Conservation (phyloP, 2,888 invertebrate genomes). For the Apodemia zela region DNA sequence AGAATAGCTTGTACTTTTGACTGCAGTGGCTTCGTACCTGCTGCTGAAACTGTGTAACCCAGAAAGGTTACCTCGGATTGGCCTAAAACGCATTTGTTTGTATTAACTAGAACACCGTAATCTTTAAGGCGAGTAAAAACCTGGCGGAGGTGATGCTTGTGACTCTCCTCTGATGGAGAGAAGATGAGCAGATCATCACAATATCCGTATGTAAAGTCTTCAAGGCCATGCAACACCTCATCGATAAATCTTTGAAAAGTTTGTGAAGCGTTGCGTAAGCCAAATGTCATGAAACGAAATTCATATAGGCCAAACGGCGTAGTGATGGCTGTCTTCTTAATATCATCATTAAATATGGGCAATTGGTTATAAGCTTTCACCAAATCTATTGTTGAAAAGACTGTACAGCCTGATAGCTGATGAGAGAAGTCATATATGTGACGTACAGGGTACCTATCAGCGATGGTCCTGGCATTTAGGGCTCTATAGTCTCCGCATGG, state of each 20-base stretch:
- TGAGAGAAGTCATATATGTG: constrained; percentile 26
- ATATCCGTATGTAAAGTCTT: background rate
- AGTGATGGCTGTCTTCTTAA: constrained; percentile 41
- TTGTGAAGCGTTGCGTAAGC: constrained; percentile 49
- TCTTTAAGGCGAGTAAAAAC: background rate
- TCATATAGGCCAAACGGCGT: constrained; percentile 42
- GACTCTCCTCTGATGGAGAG: background rate
- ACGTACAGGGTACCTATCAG: constrained; percentile 24
- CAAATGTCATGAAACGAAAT: constrained; percentile 41
- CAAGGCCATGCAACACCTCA: constrained; percentile 22
- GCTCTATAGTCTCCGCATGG: constrained; percentile 21
- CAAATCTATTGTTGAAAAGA: constrained; percentile 18
- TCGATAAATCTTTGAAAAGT: constrained; percentile 48
- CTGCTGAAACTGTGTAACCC: constrained; percentile 10
- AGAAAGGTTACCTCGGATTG: constrained; percentile 9
- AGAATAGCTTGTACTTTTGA: background rate
- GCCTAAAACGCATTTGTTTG: constrained; percentile 8
- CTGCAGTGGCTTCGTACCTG: background rate
- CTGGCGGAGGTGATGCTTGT: background rate
- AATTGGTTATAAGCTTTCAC: constrained; percentile 45
- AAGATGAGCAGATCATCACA: constrained; percentile 8
- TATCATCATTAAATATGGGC: constrained; percentile 33
- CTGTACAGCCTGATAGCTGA: constrained; percentile 20
- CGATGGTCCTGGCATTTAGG: constrained; percentile 21
- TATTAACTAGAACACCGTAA: constrained; percentile 3